These are phyloP conservation scores for Leistus spinibarbis DNA, from an alignment of 2,888 invertebrate species.

Conservation along the genomic window DNA sequence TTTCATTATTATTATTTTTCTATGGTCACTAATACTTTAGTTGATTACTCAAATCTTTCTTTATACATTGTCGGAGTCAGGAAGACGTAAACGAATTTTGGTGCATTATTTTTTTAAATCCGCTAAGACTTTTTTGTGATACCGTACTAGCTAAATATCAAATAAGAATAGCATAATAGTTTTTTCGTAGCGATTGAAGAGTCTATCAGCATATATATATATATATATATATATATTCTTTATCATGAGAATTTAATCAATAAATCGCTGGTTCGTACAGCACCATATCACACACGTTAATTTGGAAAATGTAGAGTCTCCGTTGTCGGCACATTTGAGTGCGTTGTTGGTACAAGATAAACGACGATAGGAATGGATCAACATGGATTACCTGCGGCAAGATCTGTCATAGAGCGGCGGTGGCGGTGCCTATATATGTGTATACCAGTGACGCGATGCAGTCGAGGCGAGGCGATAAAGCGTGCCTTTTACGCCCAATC, in stretches of 20 bases:
- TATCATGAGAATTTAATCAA: conserved; percentile 19
- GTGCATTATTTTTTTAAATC: no score
- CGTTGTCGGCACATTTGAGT: conserved; percentile 15
- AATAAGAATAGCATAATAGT: no score
- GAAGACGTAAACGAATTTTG: no score
- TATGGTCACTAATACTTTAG: no score
- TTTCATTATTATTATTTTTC: no score
- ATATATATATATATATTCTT: not conserved
- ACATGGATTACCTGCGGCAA: conserved; percentile 28
- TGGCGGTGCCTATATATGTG: not conserved
- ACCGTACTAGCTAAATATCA: no score
- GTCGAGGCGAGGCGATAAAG: not conserved
- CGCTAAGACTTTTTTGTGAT: no score
- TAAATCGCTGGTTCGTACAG: conserved; percentile 2
- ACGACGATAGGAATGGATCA: conserved; percentile 33
- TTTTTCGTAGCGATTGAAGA: not conserved
- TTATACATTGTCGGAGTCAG: no score
- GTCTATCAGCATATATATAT: not conserved
- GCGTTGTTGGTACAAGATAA: conserved; percentile 34
- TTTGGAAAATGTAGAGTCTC: conserved; percentile 5
- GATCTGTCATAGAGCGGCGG: conserved; percentile 16
- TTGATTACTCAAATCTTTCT: no score
- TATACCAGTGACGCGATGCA: not conserved
- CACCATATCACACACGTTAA: conserved; percentile 17
- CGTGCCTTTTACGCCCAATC: not conserved